A percentile compares a stretch with the other conserved stretches of the same genome.
These are phyloP conservation scores for Drosophila navojoa DNA, from an alignment of 1,140 invertebrate species.

Conservation along the genomic window DNA sequence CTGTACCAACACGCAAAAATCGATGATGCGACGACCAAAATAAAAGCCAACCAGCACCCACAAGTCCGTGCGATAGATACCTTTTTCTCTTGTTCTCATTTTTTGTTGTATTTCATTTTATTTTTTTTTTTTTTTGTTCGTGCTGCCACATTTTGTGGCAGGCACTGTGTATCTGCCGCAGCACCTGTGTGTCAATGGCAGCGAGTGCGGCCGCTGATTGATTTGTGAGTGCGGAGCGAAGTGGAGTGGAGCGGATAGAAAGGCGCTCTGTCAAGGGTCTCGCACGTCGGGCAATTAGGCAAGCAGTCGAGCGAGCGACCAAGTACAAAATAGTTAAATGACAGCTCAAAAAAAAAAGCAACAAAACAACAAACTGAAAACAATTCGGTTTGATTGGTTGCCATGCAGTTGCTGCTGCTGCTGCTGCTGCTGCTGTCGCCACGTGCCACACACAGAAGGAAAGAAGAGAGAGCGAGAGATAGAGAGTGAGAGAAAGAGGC, in stretches of 20 bases:
- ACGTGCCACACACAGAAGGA: conserved; percentile 12
- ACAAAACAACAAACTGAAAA: not conserved
- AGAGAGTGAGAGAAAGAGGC: not conserved
- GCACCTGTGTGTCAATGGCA: conserved; percentile 10
- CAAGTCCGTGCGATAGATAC: conserved; percentile 51
- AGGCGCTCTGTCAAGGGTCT: conserved; percentile 31
- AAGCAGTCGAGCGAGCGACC: not conserved
- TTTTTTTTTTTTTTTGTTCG: not conserved
- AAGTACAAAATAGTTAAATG: not conserved
- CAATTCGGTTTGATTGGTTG: conserved; percentile 21
- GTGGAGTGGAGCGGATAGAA: conserved; percentile 4
- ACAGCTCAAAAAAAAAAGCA: not conserved
- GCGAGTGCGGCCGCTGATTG: conserved; percentile 8
- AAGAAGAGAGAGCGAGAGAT: too few relatives aligned
- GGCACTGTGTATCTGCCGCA: not conserved
- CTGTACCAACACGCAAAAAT: conserved; percentile 58
- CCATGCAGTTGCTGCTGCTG: conserved; percentile 13
- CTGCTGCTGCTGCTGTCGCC: conserved; percentile 15
- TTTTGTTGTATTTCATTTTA: not conserved
- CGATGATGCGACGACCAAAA: conserved; percentile 72
- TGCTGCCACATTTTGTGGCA: not conserved
- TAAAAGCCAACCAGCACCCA: conserved; percentile 69
- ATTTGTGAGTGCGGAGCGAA: conserved; percentile 21
- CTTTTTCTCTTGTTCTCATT: not conserved
- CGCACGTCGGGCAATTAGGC: conserved; percentile 17